Base-by-base conservation (phyloP, 2,888 invertebrate species). In the Nemapogon koenigi region DNA sequence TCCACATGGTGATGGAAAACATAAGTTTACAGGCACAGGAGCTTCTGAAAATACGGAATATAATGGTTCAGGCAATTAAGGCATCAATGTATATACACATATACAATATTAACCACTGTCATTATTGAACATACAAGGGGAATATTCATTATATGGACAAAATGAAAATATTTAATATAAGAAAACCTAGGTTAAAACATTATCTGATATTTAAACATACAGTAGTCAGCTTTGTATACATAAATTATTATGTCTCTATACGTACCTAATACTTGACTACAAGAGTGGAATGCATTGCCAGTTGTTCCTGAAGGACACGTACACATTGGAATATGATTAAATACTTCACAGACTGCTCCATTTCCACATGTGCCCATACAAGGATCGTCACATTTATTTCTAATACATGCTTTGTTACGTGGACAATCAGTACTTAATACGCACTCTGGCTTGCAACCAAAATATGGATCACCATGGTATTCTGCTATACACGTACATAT, bases 391-490 rank as follows among this genome's bases (percentile, higher is more conserved):
- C 91, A 91, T 66, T 88, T 89, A 49, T 86, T 86, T 46, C 81
- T 83, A 19, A 88, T 79, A 57, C 93, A 94, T 29, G 91, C 87
- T 50, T 72, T 84, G 49, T 86, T 71, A 43, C 82, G 67, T 1
- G 83, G 56, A 52, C 91, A 91, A 47, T 91, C 90, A 0, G 84
- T 83, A 59, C 89, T 91, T 3, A 88, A 72, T 25, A 90, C 81
- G 62, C 91, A 91, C 70, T 91, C 91, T 1, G 91, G 91, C 45
- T 89, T 83, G 55, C 91, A 91, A 36, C 85, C 85, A 37, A 81
- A 65, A 52, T 85, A 87, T 10, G 91, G 90, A 62, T 90, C 86
- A 13, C 91, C 91, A 44, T 82, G 82, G 57, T 87, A 90, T 56
- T 88, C 88, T 1, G 83, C 72, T 45, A 87, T 62, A 53, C 91